Conservation (phyloP, 2,113 vertebrate genomes). For the Melanocharis versteri region DNA sequence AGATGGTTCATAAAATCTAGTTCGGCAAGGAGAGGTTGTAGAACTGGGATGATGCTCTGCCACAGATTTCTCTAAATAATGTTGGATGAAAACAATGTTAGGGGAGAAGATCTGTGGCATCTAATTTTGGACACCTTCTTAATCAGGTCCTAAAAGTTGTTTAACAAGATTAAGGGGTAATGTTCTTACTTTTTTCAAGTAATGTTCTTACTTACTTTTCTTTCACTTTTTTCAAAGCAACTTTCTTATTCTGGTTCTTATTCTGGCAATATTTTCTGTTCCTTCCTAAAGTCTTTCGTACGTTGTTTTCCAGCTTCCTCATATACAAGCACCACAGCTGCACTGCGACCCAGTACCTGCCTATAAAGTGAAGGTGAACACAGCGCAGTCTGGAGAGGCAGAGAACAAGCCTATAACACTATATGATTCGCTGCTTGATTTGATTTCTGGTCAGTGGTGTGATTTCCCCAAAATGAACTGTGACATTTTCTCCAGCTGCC, state of each 20-base stretch:
- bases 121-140: not conserved
- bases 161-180: not conserved
- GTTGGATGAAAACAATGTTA: not conserved
- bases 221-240: not conserved
- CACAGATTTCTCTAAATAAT: not conserved
- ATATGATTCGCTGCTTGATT: not conserved
- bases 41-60: not conserved
- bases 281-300: not conserved
- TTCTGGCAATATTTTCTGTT: not conserved
- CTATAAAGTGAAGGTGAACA: not conserved
- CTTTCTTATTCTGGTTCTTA: not conserved
- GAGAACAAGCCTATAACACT: not conserved
- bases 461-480: slow-evolving; percentile 9
- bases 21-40: not conserved
- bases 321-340: not conserved
- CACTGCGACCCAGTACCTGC: not conserved
- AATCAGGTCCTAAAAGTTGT: not conserved
- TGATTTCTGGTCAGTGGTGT: slow-evolving; percentile 20
- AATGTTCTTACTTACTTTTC: no score
- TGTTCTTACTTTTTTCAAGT: no score
- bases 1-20: not conserved
- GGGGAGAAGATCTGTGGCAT: not conserved
- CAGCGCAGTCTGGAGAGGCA: not conserved
- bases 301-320: not conserved
- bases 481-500: slow-evolving; percentile 25